Conservation (phyloP, 1,140 invertebrate species). For the Eubasilissa regina region DNA sequence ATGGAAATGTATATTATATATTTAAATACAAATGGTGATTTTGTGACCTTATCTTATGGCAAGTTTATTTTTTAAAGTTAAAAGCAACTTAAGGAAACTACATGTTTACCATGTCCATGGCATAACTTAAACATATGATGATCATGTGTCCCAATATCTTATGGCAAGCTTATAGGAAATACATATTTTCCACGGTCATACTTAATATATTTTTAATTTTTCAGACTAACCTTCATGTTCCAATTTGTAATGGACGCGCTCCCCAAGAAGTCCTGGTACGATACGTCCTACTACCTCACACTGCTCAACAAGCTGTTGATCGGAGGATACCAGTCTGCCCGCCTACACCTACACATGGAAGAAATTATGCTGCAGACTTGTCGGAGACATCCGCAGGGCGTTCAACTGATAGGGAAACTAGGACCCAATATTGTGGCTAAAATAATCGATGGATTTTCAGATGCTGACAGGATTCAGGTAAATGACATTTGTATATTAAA, state of each 20-base stretch:
- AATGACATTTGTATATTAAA: neutral
- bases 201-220: conserved; percentile 51
- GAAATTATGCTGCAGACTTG: conserved; percentile 65
- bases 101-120: too few species aligned
- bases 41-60: too few species aligned
- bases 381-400: conserved; percentile 63
- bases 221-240: conserved; percentile 64
- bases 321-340: conserved; percentile 63
- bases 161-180: too few species aligned
- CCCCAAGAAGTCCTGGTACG: conserved; percentile 61
- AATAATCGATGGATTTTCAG: conserved; percentile 66
- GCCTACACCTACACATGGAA: conserved; percentile 66
- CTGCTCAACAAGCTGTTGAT: conserved; percentile 66
- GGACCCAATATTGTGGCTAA: conserved; percentile 63
- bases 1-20: too few species aligned
- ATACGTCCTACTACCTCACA: conserved; percentile 66
- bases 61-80: too few species aligned
- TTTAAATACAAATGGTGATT: too few species aligned
- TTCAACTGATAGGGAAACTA: conserved; percentile 63
- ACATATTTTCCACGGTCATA: neutral
- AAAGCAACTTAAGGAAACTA: too few species aligned
- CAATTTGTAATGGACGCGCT: conserved; percentile 65
- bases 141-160: too few species aligned
- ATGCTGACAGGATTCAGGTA: conserved; percentile 68
- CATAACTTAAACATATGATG: too few species aligned